A percentile compares a stretch with the other conserved stretches of the same genome.
Evolutionary conservation across 2,888 invertebrate species (phyloP).

Genomic region (Phyllotreta cruciferae): DNA sequence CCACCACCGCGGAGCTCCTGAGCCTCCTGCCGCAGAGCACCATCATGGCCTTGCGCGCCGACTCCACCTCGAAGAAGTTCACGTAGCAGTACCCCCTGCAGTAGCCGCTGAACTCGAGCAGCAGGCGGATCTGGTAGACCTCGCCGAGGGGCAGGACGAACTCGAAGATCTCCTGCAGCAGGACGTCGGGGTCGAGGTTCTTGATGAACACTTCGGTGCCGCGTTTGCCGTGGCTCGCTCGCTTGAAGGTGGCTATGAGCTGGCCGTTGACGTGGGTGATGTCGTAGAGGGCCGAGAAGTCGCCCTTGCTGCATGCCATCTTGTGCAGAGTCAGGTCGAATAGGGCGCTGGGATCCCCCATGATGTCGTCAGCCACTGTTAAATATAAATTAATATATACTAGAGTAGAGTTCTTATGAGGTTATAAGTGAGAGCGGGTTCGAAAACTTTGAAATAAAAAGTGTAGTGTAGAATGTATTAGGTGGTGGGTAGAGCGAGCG

Average conservation of each 20-base stretch:
- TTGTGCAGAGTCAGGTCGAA: constrained; percentile 31
- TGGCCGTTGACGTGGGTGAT: constrained; percentile 65
- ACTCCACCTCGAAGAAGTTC: constrained; percentile 63
- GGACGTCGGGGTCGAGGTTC: constrained; percentile 75
- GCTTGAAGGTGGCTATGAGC: constrained; percentile 52
- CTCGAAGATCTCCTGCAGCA: constrained; percentile 77
- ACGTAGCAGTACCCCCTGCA: constrained; percentile 78
- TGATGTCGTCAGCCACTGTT: too few species aligned
- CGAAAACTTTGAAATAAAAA: too few species aligned
- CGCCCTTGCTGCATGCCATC: constrained; percentile 34
- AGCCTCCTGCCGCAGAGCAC: constrained; percentile 73
- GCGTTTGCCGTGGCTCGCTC: constrained; percentile 60
- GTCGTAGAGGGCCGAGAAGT: constrained; percentile 28
- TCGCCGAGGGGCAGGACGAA: constrained; percentile 69
- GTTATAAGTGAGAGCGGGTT: too few species aligned
- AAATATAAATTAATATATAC: too few species aligned
- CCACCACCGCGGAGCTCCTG: constrained; percentile 70
- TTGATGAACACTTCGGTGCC: constrained; percentile 80
- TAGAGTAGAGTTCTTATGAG: too few species aligned
- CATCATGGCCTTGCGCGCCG: constrained; percentile 70
- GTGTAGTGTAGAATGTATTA: too few species aligned
- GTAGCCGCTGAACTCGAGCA: constrained; percentile 81
- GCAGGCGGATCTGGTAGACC: constrained; percentile 76
- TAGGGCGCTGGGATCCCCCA: background rate
- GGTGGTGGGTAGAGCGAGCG: too few species aligned